Base-by-base conservation (phyloP, 64 coral and sea anemone species). In the Acropora tenuis region DNA sequence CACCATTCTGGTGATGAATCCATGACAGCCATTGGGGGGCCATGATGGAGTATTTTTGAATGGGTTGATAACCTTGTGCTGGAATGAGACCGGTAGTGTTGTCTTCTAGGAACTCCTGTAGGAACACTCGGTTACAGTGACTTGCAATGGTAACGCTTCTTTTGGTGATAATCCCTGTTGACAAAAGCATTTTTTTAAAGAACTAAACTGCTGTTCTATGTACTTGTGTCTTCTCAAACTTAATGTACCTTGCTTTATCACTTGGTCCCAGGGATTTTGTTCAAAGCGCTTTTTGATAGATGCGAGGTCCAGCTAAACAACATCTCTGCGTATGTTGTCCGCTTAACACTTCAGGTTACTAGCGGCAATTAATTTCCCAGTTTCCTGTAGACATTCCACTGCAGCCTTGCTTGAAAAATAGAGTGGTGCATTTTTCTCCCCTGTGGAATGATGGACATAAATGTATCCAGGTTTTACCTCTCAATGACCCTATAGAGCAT, bases 71-170 rank as follows among this genome's bases (percentile, higher is more conserved):
- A 6, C 15, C 30, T 19, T 73, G 18, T 2, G 3, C 5, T 0
- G 69, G 69, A 40, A 73, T 73, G 3, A 73, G 17, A 6, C 1
- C 69, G n/a, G 41, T 43, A 0, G 69, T 73, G 69, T 73, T 40
- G 1, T 65, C 0, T 52, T 47, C 0, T 41, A 88, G 16, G 72
- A 88, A 93, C 4, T 72, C 3, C 0, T 52, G 67, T 0, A 84
- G 18, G 11, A 80, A 93, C 1, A 93, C 85, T 10, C 41, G 8
- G 40, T 93, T 93, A 1, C 84, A 88, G 0, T 30, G 30, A 30
- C 30, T 30, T 30, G 30, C 30, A 30, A 30, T 30, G 30, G 30
- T 30, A 30, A 30, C 30, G 50, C 50, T 69, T 69, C 50, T 53
- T 53, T 53, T 53, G 50, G 8, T 53, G 8, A 53, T 53, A 53